Base-by-base conservation (phyloP, 2,797 vertebrate species). In the Pantherophis alleghaniensis region DNA sequence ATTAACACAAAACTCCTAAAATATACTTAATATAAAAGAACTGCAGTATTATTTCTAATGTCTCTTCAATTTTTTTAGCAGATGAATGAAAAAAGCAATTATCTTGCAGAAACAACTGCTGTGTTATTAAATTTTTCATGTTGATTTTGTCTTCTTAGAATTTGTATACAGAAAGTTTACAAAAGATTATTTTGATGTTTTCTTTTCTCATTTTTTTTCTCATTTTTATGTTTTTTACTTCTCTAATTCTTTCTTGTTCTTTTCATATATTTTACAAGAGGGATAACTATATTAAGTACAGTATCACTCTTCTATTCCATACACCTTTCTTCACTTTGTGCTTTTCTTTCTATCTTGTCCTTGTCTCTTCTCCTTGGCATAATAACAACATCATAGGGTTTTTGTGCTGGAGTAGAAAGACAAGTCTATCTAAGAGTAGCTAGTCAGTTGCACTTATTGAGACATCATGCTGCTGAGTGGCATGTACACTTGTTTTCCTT, bases 291-390 rank as follows among this genome's bases (percentile, higher is more conserved):
- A 83, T 11, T 83, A 87, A 87, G 51, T 87, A 87, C 28, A 87
- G 9, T 56, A 87, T 57, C 37, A 60, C 13, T 60, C 7, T 60
- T 61, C 88, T 89, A 7, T 89, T 26, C 88, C 12, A 14, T 89
- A 11, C 55, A 63, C 51, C 28, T 3, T 42, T 7, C 61, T 51
- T 89, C 24, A 89, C 13, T 83, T 83, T 47, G 20, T 83, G 20
- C 9, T 83, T 47, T 83, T 83, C 22, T 56, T 91, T 20, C 56
- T n/a, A 79, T 94, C 37, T 11, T 69, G 88, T 89, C 55, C 57
- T 95, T 90, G 11, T 55, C 86, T 90, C 94, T 24, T 93, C 92
- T 66, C 74, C 63, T n/a, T 13, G 1, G 79, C 37, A 56, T 14
- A 60, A 14, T 14, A 42, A 13, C 13, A 28, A 47, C 42, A 53